Percentiles rank a stretch among this genome's conserved stretches.
phyloP scores from a whole-genome alignment of 2,113 vertebrate genomes.

The Castor canadensis region DNA sequence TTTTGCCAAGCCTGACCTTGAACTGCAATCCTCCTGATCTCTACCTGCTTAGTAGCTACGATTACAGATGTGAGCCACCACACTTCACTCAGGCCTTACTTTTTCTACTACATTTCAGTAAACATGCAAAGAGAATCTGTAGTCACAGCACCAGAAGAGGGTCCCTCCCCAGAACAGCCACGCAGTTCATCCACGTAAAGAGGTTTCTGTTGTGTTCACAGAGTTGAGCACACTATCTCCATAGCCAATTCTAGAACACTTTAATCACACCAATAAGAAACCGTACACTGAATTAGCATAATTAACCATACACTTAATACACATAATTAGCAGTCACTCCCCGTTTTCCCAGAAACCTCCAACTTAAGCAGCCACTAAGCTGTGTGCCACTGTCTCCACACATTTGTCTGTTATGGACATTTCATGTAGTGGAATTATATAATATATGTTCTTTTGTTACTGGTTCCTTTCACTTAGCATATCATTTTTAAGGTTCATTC shows the following conservation, averaged over 20 bases:
- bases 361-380: neutral
- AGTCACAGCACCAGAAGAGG: neutral
- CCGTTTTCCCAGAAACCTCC: neutral
- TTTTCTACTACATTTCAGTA: neutral
- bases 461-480: too few relatives aligned
- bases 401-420: neutral
- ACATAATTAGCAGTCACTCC: neutral
- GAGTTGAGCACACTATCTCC: neutral
- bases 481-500: neutral
- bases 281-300: too few relatives aligned
- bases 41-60: neutral
- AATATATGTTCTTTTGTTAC: neutral
- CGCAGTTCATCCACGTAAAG: neutral
- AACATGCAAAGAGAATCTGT: neutral
- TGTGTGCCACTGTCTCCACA: neutral
- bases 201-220: neutral
- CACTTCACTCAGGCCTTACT: neutral
- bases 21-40: too few relatives aligned
- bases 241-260: neutral
- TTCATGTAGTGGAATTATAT: neutral
- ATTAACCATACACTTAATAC: too few relatives aligned
- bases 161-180: neutral
- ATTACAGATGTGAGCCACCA: neutral
- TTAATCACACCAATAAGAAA: neutral
- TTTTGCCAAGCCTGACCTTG: too few relatives aligned